phyloP scores from a whole-genome alignment of 2,888 invertebrate species.

The Xylocampa areola region DNA sequence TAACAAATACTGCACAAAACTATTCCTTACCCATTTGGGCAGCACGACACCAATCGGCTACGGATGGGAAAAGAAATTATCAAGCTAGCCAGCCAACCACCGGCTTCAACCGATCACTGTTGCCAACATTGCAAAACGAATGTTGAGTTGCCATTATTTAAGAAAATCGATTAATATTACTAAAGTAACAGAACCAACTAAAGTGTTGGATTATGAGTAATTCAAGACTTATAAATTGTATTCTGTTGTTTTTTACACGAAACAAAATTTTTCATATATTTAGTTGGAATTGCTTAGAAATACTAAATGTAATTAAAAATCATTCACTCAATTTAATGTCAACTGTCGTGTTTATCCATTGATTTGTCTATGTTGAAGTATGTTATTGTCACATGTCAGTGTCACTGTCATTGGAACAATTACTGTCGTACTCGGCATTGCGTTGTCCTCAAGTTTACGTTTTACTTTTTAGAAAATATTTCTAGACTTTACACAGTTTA shows the following conservation, averaged over 20 bases:
- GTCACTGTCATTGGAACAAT: too few relatives aligned
- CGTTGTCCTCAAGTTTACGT: too few relatives aligned
- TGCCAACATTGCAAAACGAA: conserved; percentile 73
- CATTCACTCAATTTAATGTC: conserved; percentile 42
- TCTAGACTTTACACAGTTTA: too few relatives aligned
- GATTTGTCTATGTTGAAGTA: too few relatives aligned
- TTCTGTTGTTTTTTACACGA: too few relatives aligned
- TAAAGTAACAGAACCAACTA: too few relatives aligned
- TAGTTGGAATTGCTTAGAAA: background rate
- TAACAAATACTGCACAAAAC: conserved; percentile 80
- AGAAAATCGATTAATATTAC: background rate
- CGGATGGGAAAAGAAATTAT: conserved; percentile 89
- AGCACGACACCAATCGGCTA: conserved; percentile 90
- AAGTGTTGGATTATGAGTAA: too few relatives aligned
- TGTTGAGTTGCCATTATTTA: conserved; percentile 61
- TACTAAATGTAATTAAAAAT: background rate
- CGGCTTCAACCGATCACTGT: conserved; percentile 71
- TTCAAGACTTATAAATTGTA: too few relatives aligned
- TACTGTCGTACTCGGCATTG: too few relatives aligned
- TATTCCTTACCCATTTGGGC: conserved; percentile 88
- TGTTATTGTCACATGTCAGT: too few relatives aligned
- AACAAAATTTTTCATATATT: too few relatives aligned
- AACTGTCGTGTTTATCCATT: background rate
- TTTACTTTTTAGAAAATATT: too few relatives aligned
- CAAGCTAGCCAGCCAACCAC: conserved; percentile 75